Evolutionary conservation across 2,888 invertebrate species (phyloP).

Genomic region (Drosophila tripunctata): DNA sequence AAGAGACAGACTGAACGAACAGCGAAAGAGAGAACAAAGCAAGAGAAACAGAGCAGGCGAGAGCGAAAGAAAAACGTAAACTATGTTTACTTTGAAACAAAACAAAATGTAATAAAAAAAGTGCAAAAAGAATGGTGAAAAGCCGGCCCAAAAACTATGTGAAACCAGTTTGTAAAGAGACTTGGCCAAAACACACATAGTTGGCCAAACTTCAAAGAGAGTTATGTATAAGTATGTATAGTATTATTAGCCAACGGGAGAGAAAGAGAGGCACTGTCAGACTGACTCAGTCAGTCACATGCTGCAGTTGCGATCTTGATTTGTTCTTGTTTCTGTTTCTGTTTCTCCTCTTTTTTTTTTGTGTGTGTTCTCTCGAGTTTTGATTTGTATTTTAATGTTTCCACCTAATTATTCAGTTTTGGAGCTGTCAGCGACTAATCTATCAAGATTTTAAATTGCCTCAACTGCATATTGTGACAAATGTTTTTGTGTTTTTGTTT

Average conservation of each 20-base stretch:
- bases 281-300: conserved; percentile 42
- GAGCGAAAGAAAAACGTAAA: conserved; percentile 17
- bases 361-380: not conserved
- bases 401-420: conserved; percentile 30
- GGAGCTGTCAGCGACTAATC: conserved; percentile 19
- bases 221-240: too few relatives aligned
- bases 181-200: conserved; percentile 12
- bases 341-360: not conserved
- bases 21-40: not conserved
- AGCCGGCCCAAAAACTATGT: conserved; percentile 41
- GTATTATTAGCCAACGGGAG: conserved; percentile 1
- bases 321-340: conserved; percentile 35
- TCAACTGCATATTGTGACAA: conserved; percentile 2
- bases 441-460: conserved; percentile 8
- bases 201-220: too few relatives aligned
- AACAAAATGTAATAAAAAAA: conserved; percentile 24
- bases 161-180: conserved; percentile 49
- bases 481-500: conserved; percentile 1
- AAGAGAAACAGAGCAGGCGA: not conserved
- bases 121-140: conserved; percentile 43
- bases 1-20: conserved; percentile 7
- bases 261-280: conserved; percentile 31
- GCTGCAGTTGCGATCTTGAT: conserved; percentile 63
- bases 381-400: conserved; percentile 4
- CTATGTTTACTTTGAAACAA: conserved; percentile 48